Conservation (phyloP, 2,888 invertebrate species). For the Hoplodrina ambigua region DNA sequence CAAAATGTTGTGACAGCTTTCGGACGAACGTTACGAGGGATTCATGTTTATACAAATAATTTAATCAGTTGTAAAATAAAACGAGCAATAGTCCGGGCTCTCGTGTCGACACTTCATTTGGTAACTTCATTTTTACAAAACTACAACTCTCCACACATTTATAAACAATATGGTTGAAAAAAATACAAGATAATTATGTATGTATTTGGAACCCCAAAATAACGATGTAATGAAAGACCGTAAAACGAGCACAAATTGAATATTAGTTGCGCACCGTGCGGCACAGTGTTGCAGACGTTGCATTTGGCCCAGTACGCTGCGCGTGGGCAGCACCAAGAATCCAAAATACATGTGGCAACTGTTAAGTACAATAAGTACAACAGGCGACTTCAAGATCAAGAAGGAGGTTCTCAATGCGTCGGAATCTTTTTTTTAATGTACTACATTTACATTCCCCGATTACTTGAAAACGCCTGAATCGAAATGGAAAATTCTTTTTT, state of each 20-base stretch:
- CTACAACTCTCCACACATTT: neutral
- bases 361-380: neutral
- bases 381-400: neutral
- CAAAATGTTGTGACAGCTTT: conserved; percentile 21
- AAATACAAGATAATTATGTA: too few relatives aligned
- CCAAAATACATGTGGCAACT: too few relatives aligned
- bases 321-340: too few relatives aligned
- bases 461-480: too few relatives aligned
- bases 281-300: too few relatives aligned
- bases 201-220: too few relatives aligned
- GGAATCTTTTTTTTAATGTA: too few relatives aligned
- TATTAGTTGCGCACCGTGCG: too few relatives aligned
- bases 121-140: neutral
- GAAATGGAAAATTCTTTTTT: too few relatives aligned
- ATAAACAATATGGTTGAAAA: neutral
- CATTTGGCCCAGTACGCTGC: too few relatives aligned
- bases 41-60: neutral
- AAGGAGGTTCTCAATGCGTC: too few relatives aligned
- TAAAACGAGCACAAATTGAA: neutral
- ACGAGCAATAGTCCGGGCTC: neutral
- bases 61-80: neutral
- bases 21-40: conserved; percentile 1
- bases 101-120: neutral
- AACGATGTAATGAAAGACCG: neutral
- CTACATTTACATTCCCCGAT: too few relatives aligned